These are phyloP conservation scores for Notodonta dromedarius DNA, from an alignment of 2,888 invertebrate species.

Conservation along the genomic window DNA sequence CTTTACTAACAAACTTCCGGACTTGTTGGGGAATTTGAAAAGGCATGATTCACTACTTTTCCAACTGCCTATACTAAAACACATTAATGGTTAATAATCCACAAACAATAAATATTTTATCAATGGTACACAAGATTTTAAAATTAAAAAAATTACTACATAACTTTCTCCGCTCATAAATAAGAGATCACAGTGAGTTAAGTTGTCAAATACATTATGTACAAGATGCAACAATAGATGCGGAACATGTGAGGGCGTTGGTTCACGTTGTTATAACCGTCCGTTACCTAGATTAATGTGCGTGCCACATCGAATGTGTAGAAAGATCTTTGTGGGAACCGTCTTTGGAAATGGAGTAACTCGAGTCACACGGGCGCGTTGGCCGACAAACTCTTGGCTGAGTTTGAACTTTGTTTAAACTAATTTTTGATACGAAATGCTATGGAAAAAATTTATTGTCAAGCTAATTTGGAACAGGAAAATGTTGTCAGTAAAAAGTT, in stretches of 20 bases:
- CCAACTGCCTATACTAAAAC: too few relatives aligned
- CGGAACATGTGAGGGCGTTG: conserved; percentile 55
- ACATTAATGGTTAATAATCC: too few relatives aligned
- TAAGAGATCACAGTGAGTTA: conserved; percentile 44
- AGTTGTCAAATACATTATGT: conserved; percentile 53
- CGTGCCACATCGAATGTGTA: conserved; percentile 74
- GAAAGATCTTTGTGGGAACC: conserved; percentile 81
- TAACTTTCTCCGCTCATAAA: conserved; percentile 24
- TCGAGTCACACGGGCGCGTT: conserved; percentile 38
- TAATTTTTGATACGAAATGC: background rate
- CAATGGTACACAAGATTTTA: background rate
- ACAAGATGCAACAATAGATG: conserved; percentile 57
- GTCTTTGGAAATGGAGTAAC: conserved; percentile 67
- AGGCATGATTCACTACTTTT: too few relatives aligned
- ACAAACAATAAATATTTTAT: too few relatives aligned
- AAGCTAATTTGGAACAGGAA: background rate
- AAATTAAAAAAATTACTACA: too few relatives aligned
- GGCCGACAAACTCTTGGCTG: conserved; percentile 16
- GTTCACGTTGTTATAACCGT: conserved; percentile 55
- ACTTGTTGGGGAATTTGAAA: too few relatives aligned
- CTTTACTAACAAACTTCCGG: too few relatives aligned
- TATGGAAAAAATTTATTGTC: background rate
- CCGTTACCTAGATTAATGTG: conserved; percentile 79
- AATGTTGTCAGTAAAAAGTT: background rate
- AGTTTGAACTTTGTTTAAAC: conserved; percentile 2